Base-by-base conservation (phyloP, 2,797 vertebrate species). In the Brotula barbata region DNA sequence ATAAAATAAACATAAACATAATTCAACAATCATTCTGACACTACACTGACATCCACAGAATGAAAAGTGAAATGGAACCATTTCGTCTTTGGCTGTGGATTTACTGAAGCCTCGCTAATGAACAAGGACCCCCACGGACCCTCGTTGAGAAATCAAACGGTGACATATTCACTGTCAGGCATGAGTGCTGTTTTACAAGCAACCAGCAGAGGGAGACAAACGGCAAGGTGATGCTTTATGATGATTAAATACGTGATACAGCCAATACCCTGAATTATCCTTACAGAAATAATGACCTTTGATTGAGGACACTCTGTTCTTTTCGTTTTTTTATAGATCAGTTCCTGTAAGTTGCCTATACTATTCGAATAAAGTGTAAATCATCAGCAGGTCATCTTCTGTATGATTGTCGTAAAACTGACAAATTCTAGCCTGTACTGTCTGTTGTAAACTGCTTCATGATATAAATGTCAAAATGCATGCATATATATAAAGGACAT, bases 201-300 rank as follows among this genome's bases (percentile, higher is more conserved):
- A 43, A 40, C 82, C 87, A 84, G 73, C 73, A 88, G 87, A 59
- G 71, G 87, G 81, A 43, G 68, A 19, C 42, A 64, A 14, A 74
- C 6, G 13, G 48, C 67, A 44, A 3, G 1, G 6, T 11, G 14
- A 58, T 20, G 31, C 12, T 39, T 14, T 36, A 14, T 11, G 34
- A 28, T 39, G 13, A 39, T 39, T 11, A 21, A 22, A 40, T 15
- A 41, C 41, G 25, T 28, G 4, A 28, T 28, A 28, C 4, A 7
- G 25, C 25, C 25, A 28, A 28, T 3, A 28, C 25, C 3, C 25
- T 28, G 25, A 28, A 28, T 28, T 28, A 28, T 28, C 25, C 25
- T 4, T 28, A 4, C 25, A 28, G 25, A 4, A 28, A 28, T 28
- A 28, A 28, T n/a, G n/a, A n/a, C n/a, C n/a, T n/a, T n/a, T n/a